A percentile compares a stretch with the other conserved stretches of the same genome.
phyloP scores from a whole-genome alignment of 2,888 invertebrate genomes.

The Drosophila kanekoi region DNA sequence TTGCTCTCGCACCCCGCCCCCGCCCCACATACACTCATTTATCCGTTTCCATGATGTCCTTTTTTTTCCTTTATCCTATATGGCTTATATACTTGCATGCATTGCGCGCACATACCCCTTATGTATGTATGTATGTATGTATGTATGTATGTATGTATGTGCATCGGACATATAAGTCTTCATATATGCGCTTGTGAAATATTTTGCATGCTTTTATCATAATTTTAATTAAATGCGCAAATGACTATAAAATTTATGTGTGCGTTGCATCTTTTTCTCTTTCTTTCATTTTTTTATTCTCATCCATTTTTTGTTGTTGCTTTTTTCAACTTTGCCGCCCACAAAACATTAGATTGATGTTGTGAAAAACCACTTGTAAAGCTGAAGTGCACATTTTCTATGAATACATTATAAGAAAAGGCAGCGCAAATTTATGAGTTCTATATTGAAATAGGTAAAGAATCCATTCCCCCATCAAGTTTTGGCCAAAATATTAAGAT shows the following conservation, averaged over 20 bases:
- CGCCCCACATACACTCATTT: slow-evolving; percentile 46
- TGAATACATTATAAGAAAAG: slow-evolving; percentile 8
- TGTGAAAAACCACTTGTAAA: slow-evolving; percentile 18
- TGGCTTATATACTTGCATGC: slow-evolving; percentile 25
- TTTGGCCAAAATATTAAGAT: neutral
- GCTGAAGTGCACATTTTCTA: neutral
- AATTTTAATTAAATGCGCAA: slow-evolving; percentile 77
- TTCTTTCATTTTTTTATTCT: neutral
- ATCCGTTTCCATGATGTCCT: slow-evolving; percentile 49
- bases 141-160: too few species aligned
- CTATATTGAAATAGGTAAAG: slow-evolving; percentile 2
- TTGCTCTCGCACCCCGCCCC: slow-evolving; percentile 1
- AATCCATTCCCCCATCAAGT: neutral
- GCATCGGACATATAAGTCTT: slow-evolving; percentile 46
- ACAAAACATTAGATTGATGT: slow-evolving; percentile 33
- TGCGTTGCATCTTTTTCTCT: slow-evolving; percentile 35
- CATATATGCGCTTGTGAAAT: slow-evolving; percentile 63
- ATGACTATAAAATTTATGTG: slow-evolving; percentile 70
- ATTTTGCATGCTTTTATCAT: slow-evolving; percentile 77
- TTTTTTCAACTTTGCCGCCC: slow-evolving; percentile 2
- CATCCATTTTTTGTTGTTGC: neutral
- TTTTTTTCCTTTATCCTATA: slow-evolving; percentile 36
- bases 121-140: too few species aligned
- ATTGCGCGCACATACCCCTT: slow-evolving; percentile 3
- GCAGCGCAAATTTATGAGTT: neutral